Evolutionary conservation across 2,797 vertebrate genomes (phyloP), one percentile per base, ranked within the genome.

Genomic region (Macroramphosus scolopax): DNA sequence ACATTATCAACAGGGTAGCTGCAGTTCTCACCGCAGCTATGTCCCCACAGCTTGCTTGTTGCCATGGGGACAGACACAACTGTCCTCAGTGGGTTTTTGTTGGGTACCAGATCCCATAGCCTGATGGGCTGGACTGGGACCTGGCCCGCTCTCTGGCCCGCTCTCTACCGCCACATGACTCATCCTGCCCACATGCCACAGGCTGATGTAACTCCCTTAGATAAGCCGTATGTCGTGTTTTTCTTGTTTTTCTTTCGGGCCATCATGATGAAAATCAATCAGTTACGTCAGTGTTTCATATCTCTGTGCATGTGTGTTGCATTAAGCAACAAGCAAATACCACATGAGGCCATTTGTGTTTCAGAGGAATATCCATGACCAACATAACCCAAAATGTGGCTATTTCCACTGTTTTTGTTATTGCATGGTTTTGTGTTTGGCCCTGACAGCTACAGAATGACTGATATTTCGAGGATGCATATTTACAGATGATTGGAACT

Each of bases 11-110:
- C 41, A 36, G 33, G 39, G 26, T 45, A 34, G 55, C 53, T 68
- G 55, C 51, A 37, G 25, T 35, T 32, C 57, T 73, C 20, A 26
- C 67, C 57, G 41, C 68, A 61, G 35, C 51, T 63, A 55, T 65
- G 57, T 75, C 40, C 56, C 37, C 43, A 35, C 55, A 24, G 62
- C 61, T 62, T 55, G 31, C 33, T 41, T 5, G 77, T 87, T 81
- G 71, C 73, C 50, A 74, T 80, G 52, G 80, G 31, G 54, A 80
- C 67, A 81, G 80, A 87, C 82, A 87, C 68, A 84, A 83, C 77
- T 56, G 53, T 75, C 61, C 46, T 5, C 68, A 25, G 50, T 71
- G 47, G 30, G 40, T 41, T 63, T 59, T 52, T 63, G 59, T 43
- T 62, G 34, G 59, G 63, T 72, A 64, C 53, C 55, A 48, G 42